Evolutionary conservation across 2,797 vertebrate genomes (phyloP).

Genomic region (Perodicticus potto): DNA sequence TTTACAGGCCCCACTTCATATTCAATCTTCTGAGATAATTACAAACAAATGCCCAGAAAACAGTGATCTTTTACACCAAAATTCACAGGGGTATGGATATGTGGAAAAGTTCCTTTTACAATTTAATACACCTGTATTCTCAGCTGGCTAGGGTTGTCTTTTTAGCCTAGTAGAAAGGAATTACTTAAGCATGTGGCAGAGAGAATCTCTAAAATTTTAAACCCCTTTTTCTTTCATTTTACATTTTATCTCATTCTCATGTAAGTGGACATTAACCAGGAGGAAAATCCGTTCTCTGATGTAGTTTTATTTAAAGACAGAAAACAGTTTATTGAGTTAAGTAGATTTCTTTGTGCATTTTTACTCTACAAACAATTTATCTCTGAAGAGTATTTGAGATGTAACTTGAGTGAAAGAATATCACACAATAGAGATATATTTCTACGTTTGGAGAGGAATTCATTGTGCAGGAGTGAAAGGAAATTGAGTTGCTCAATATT

Average conservation of each 20-base stretch:
- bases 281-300: constrained; percentile 59
- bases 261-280: constrained; percentile 21
- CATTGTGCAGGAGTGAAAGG: not conserved
- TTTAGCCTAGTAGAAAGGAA: not conserved
- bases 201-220: not conserved
- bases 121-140: not conserved
- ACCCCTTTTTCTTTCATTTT: not conserved
- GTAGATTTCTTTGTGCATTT: constrained; percentile 24
- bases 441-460: not conserved
- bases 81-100: not conserved
- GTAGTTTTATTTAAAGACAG: constrained; percentile 53
- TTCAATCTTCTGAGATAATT: constrained; percentile 5
- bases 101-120: not conserved
- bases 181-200: constrained; percentile 38
- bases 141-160: not conserved
- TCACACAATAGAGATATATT: not conserved
- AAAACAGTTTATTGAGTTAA: constrained; percentile 6
- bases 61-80: constrained; percentile 23
- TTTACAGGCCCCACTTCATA: not conserved
- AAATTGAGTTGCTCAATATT: not conserved
- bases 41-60: not conserved
- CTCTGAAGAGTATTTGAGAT: constrained; percentile 25
- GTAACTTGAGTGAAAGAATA: not conserved
- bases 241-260: constrained; percentile 37
- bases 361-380: constrained; percentile 39